Percentiles rank a stretch among this genome's conserved stretches.
phyloP scores from a whole-genome alignment of 2,888 invertebrate genomes.

The Neoscelio sp. region DNA sequence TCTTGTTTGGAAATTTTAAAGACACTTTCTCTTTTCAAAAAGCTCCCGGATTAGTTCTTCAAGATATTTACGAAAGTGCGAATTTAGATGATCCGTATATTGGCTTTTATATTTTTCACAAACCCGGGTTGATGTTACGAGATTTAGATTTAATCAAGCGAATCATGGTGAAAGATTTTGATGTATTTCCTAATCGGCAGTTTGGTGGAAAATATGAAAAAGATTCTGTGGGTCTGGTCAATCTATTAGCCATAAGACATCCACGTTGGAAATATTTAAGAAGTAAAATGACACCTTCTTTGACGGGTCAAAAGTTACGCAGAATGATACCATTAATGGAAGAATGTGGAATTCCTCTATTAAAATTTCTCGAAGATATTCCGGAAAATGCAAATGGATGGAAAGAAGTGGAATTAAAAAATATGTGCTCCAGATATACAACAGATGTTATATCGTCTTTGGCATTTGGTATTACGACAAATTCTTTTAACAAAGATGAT shows the following conservation, averaged over 20 bases:
- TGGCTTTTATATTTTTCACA: conserved; percentile 83
- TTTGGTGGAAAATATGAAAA: conserved; percentile 78
- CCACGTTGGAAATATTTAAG: conserved; percentile 84
- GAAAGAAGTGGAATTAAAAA: conserved; percentile 72
- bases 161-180: conserved; percentile 83
- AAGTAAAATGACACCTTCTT: conserved; percentile 73
- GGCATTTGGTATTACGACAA: conserved; percentile 75
- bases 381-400: conserved; percentile 55
- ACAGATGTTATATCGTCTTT: conserved; percentile 74
- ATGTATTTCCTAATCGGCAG: conserved; percentile 82
- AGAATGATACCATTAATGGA: conserved; percentile 75
- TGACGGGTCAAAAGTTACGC: conserved; percentile 76
- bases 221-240: conserved; percentile 79
- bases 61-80: conserved; percentile 74
- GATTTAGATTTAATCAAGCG: conserved; percentile 83
- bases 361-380: conserved; percentile 70
- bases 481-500: conserved; percentile 72
- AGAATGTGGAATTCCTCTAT: conserved; percentile 71
- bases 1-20: conserved; percentile 75
- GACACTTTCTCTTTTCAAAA: conserved; percentile 72
- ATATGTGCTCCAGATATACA: conserved; percentile 70
- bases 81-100: conserved; percentile 77
- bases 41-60: conserved; percentile 71
- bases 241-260: conserved; percentile 82
- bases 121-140: conserved; percentile 82